Evolutionary conservation across 2,797 vertebrate genomes (phyloP).

Genomic region (Parauchenoglanis ngamensis): DNA sequence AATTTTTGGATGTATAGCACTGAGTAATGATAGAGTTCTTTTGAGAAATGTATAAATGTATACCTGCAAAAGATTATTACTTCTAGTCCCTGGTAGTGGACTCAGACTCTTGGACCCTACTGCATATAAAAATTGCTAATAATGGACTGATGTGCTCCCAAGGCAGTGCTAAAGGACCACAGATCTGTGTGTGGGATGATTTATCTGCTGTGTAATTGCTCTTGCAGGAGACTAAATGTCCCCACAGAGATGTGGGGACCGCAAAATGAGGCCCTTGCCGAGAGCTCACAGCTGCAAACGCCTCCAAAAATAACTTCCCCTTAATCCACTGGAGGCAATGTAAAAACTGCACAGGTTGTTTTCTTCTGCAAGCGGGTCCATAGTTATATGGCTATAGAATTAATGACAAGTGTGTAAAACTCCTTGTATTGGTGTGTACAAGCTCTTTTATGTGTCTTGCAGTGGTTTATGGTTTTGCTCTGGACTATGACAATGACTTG

Average conservation of each 20-base stretch:
- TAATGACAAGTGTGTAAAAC: background rate
- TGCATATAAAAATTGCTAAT: slow-evolving; percentile 4
- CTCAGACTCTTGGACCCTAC: background rate
- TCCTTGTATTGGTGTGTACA: background rate
- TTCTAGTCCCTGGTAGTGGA: background rate
- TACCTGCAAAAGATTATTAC: background rate
- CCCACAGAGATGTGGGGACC: slow-evolving; percentile 29
- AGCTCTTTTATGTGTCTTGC: slow-evolving; percentile 1
- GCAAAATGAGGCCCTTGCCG: slow-evolving; percentile 21
- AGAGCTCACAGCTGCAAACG: slow-evolving; percentile 36
- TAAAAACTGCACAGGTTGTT: slow-evolving; percentile 39
- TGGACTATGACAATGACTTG: background rate
- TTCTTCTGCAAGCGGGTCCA: slow-evolving; percentile 8
- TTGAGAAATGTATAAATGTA: background rate
- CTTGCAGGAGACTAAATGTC: slow-evolving; percentile 45
- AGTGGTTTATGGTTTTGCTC: background rate
- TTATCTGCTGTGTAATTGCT: slow-evolving; percentile 49
- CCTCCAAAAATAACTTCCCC: slow-evolving; percentile 60
- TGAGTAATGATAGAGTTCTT: background rate
- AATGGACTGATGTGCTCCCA: slow-evolving; percentile 47
- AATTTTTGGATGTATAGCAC: background rate
- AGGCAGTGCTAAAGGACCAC: slow-evolving; percentile 26
- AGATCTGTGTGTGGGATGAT: slow-evolving; percentile 25
- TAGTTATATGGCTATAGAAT: slow-evolving; percentile 7
- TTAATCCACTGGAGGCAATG: slow-evolving; percentile 39